These are phyloP conservation scores for Molothrus aeneus DNA, from an alignment of 2,797 vertebrate genomes.

Conservation along the genomic window DNA sequence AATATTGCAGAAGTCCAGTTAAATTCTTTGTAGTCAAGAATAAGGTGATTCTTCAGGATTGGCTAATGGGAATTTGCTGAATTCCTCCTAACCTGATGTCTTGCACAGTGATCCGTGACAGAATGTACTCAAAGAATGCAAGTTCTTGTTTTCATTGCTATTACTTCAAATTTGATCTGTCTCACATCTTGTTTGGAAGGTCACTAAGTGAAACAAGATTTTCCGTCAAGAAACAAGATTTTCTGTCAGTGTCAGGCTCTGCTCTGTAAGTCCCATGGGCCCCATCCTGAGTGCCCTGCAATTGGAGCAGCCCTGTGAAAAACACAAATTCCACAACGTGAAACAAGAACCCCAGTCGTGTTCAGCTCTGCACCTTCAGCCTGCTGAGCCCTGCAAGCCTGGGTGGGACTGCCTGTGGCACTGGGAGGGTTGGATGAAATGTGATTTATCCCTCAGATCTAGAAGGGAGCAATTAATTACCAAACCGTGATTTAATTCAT, in stretches of 20 bases:
- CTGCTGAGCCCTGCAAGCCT: not conserved
- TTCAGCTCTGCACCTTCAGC: not conserved
- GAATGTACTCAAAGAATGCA: not conserved
- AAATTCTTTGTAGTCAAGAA: not conserved
- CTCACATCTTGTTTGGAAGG: not conserved
- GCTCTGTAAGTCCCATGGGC: not conserved
- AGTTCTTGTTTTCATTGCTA: not conserved
- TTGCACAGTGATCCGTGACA: not conserved
- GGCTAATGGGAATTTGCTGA: not conserved
- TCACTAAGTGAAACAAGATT: not conserved
- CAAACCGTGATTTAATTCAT: conserved; percentile 56
- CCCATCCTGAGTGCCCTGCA: rapidly evolving
- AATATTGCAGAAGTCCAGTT: not conserved
- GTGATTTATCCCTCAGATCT: conserved; percentile 31
- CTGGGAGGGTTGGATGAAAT: not conserved
- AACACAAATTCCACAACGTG: not conserved
- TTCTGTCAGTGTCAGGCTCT: not conserved
- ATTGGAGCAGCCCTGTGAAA: not conserved
- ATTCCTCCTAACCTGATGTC: not conserved
- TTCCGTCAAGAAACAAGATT: not conserved
- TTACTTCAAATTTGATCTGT: not conserved
- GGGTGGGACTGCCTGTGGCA: not conserved
- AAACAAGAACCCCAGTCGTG: rapidly evolving
- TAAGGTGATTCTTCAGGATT: not conserved
- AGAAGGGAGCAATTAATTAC: conserved; percentile 43